A percentile compares a stretch with the other conserved stretches of the same genome.
Evolutionary conservation across 2,113 vertebrate genomes (phyloP).

Genomic region (Dromaius novaehollandiae): DNA sequence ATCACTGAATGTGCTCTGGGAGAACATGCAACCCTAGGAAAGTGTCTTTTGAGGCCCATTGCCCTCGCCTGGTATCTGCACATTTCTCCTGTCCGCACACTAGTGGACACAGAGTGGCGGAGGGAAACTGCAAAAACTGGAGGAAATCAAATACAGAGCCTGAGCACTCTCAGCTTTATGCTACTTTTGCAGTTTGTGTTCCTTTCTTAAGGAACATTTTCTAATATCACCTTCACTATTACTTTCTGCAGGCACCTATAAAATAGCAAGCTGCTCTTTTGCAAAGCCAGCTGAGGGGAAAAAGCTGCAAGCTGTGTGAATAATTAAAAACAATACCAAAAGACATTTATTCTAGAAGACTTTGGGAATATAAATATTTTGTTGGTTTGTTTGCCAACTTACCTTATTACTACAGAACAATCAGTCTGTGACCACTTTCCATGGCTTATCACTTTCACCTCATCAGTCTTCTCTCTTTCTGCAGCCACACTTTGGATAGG

Average conservation of each 20-base stretch:
- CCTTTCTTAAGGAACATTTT: not conserved
- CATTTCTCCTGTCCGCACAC: rapidly evolving
- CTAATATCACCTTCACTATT: not conserved
- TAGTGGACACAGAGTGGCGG: not conserved
- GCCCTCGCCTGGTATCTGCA: not conserved
- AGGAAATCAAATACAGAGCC: not conserved
- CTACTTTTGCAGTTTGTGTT: not conserved
- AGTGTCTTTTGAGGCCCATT: not conserved
- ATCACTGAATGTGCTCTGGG: not conserved
- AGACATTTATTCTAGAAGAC: not conserved
- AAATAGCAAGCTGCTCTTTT: not conserved
- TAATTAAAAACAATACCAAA: conserved; percentile 47
- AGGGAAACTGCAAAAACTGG: not conserved
- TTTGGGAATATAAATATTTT: not conserved
- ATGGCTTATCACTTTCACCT: not conserved
- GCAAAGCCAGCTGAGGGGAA: not conserved
- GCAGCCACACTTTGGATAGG: not conserved
- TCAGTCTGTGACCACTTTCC: not conserved
- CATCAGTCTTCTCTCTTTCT: not conserved
- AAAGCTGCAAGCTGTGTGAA: not conserved
- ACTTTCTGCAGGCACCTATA: not conserved
- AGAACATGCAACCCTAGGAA: not conserved
- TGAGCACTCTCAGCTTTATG: not conserved
- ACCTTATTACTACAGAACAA: not conserved
- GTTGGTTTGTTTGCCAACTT: conserved; percentile 9